These are phyloP conservation scores for Berghia stephanieae DNA, from an alignment of 1,140 invertebrate species.

Conservation along the genomic window DNA sequence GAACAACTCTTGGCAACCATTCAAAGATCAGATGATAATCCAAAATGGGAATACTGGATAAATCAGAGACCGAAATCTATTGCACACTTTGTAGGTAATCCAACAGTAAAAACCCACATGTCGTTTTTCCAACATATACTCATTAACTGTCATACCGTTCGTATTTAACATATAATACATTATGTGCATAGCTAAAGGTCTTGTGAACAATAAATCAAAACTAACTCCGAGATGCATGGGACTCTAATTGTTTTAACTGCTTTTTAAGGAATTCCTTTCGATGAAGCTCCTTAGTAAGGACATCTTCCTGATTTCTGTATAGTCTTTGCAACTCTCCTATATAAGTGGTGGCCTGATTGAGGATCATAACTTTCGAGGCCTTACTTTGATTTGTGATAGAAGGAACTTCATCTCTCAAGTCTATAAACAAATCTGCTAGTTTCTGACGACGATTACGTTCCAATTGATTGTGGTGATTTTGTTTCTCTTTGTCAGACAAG, in stretches of 20 bases:
- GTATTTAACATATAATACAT: too few relatives aligned
- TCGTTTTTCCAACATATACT: too few relatives aligned
- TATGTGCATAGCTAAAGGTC: too few relatives aligned
- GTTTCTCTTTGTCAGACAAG: constrained; percentile 30
- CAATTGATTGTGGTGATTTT: constrained; percentile 31
- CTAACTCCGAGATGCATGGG: constrained; percentile 14
- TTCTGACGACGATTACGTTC: constrained; percentile 31
- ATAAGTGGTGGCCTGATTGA: constrained; percentile 23
- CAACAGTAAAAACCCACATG: too few relatives aligned
- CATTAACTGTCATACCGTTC: too few relatives aligned
- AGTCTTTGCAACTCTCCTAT: constrained; percentile 23
- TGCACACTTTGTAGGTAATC: too few relatives aligned
- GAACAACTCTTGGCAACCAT: too few relatives aligned
- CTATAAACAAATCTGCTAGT: constrained; percentile 28
- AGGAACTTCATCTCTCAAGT: constrained; percentile 25
- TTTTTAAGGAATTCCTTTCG: constrained; percentile 3
- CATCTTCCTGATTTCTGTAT: constrained; percentile 21
- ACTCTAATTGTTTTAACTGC: constrained; percentile 9
- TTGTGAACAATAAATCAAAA: too few relatives aligned
- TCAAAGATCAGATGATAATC: too few relatives aligned
- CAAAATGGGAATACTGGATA: too few relatives aligned
- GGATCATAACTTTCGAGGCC: constrained; percentile 28
- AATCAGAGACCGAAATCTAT: too few relatives aligned
- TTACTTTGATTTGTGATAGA: constrained; percentile 16
- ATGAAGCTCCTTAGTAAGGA: constrained; percentile 2